Conservation (phyloP, 1,140 invertebrate species). For the Myzus persicae region DNA sequence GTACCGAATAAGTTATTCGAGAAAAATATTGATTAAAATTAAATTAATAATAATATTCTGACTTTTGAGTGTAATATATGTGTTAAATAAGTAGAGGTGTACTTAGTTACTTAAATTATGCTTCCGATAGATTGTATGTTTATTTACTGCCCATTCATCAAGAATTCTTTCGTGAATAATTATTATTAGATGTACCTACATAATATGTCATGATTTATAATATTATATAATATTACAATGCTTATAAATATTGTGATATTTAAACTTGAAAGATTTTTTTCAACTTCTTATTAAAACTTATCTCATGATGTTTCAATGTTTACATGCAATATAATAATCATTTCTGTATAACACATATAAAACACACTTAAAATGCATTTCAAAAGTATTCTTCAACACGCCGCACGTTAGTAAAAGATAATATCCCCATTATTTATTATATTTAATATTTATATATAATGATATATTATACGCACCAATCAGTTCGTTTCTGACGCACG, state of each 20-base stretch:
- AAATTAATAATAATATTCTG: neutral
- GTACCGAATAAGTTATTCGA: neutral
- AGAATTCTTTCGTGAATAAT: neutral
- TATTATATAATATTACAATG: neutral
- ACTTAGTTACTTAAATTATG: neutral
- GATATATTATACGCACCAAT: slow-evolving; percentile 64
- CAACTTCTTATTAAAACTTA: neutral
- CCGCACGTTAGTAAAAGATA: neutral
- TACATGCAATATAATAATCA: neutral
- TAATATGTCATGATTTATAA: neutral
- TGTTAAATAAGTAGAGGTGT: neutral
- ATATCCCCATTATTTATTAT: neutral
- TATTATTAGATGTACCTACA: neutral
- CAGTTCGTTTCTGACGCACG: slow-evolving; percentile 65
- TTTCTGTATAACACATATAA: no score
- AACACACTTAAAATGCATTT: neutral
- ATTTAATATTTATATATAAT: no score
- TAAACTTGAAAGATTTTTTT: neutral
- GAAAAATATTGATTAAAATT: neutral
- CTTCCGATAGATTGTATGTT: neutral
- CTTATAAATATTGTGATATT: neutral
- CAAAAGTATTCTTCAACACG: neutral
- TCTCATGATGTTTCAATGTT: neutral
- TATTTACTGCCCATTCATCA: neutral
- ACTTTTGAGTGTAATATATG: neutral